These are phyloP conservation scores for Trichomalopsis sarcophagae DNA, from an alignment of 1,140 invertebrate species.

Conservation along the genomic window DNA sequence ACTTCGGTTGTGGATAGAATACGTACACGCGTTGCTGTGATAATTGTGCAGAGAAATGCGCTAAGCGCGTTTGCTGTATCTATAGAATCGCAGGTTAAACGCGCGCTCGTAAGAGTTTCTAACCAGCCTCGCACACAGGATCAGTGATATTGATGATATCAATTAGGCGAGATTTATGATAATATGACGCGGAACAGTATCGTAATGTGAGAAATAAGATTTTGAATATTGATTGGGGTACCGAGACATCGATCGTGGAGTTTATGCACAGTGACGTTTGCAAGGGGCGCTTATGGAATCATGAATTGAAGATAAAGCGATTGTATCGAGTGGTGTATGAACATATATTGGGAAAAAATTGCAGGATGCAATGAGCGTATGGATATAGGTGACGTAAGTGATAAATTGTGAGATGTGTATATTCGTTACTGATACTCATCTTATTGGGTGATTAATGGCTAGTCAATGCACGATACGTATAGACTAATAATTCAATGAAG, in stretches of 20 bases:
- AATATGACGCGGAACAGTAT: background rate
- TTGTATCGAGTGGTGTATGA: background rate
- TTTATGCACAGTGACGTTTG: background rate
- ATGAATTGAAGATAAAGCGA: background rate
- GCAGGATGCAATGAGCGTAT: background rate
- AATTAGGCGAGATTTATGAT: constrained; percentile 1
- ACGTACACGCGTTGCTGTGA: background rate
- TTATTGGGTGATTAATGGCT: background rate
- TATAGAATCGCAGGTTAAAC: no score
- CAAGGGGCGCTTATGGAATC: background rate
- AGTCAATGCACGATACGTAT: background rate
- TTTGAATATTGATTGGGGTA: background rate
- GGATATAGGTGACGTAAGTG: background rate
- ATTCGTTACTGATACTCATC: background rate
- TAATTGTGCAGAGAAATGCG: constrained; percentile 18
- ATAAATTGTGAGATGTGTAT: background rate
- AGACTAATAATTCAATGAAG: background rate
- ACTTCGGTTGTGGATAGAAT: no score
- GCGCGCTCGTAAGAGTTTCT: no score
- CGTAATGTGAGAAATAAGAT: background rate
- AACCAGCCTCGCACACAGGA: no score
- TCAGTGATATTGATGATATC: background rate
- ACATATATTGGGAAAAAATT: background rate
- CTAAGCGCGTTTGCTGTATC: no score
- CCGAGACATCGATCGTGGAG: background rate